Base-by-base conservation (phyloP, 2,797 vertebrate species). In the Propithecus deckenii region DNA sequence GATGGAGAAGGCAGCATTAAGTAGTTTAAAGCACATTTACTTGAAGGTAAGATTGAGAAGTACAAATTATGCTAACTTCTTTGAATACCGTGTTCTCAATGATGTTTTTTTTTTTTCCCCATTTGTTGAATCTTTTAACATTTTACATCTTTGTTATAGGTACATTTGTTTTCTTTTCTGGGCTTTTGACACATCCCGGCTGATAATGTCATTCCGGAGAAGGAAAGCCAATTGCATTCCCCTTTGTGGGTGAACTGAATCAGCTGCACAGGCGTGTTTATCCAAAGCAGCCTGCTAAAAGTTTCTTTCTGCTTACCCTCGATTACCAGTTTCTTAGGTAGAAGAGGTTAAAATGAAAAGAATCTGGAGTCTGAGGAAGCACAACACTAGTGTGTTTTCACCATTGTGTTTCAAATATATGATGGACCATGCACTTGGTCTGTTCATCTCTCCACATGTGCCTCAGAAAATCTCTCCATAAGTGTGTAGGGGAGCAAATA, bases 361-460 rank as follows among this genome's bases (percentile, higher is more conserved):
- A 67, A 3, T 2, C 7, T 12, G 41, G 35, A 67, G 2, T 50
- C 28, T 8, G 23, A 86, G 20, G 55, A 78, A 69, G 11, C 20
- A 3, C 4, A 69, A 7, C 2, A 0, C 4, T 52, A 0, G 17
- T 25, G 83, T 41, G 55, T 59, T 41, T 79, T 30, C 32, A 50
- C 46, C 10, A 7, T 12, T 38, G 20, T 15, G 25, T 41, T 84
- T 90, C 11, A 14, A 43, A 10, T 18, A 14, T 8, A 32, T 25
- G 23, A 41, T 22, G 80, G 18, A 38, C n/a, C 43, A 14, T 41
- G 43, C 2, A 2, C 25, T 59, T 52, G 35, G 57, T 15, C 1
- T 5, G 0, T 17, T 57, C 18, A 1, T 5, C 5, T 20, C 4
- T 12, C 7, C 1, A 71, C 9, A 1, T 28, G 4, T 20, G 2